Evolutionary conservation across 2,797 vertebrate genomes (phyloP).

Genomic region (Knipowitschia caucasica): DNA sequence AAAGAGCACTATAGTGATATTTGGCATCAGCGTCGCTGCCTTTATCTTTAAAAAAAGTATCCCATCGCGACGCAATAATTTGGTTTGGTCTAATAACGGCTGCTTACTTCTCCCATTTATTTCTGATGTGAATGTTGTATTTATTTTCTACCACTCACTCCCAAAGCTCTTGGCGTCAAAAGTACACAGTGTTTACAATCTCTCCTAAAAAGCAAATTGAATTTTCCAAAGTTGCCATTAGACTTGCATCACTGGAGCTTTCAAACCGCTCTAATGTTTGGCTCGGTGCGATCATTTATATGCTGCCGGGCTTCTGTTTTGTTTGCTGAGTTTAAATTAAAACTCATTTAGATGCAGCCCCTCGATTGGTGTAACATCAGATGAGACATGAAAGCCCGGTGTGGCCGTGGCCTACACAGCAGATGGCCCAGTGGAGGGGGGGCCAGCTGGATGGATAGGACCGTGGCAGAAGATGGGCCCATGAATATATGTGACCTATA

Average conservation of each 20-base stretch:
- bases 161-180: background rate
- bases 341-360: constrained; percentile 12
- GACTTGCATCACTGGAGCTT: constrained; percentile 8
- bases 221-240: constrained; percentile 6
- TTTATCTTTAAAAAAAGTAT: background rate
- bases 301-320: constrained; percentile 9
- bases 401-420: constrained; percentile 26
- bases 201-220: background rate
- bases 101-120: background rate
- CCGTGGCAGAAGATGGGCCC: constrained; percentile 22
- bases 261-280: constrained; percentile 8
- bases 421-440: constrained; percentile 40
- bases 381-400: constrained; percentile 24
- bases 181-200: background rate
- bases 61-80: background rate
- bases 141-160: background rate
- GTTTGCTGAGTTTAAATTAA: constrained; percentile 14
- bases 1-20: too few species aligned
- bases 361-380: constrained; percentile 10
- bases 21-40: too few species aligned
- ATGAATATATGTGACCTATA: constrained; percentile 32
- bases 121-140: background rate
- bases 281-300: constrained; percentile 1
- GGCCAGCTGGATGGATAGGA: constrained; percentile 20
- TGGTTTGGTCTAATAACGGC: background rate